Conservation (phyloP, 1,140 invertebrate genomes). For the Aleiodes sp. region DNA sequence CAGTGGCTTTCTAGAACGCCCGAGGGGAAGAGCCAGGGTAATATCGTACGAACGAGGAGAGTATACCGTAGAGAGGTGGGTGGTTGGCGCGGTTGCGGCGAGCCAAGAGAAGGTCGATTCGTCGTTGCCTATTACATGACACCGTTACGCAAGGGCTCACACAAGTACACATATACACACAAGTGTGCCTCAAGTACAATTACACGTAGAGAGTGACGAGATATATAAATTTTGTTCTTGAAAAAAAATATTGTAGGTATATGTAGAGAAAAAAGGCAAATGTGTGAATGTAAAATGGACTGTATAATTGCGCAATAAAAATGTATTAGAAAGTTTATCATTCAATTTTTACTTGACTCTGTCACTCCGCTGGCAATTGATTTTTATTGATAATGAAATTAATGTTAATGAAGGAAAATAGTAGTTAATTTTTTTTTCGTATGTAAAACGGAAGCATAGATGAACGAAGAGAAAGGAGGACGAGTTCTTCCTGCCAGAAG, state of each 20-base stretch:
- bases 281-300: background rate
- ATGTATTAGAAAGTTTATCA: slow-evolving; percentile 4
- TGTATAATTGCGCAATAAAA: background rate
- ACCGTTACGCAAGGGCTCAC: slow-evolving; percentile 48
- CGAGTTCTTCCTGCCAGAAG: background rate
- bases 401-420: too few relatives aligned
- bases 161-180: slow-evolving; percentile 18
- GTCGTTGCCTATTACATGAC: slow-evolving; percentile 52
- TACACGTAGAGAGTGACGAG: too few relatives aligned
- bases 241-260: too few relatives aligned
- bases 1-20: slow-evolving; percentile 38
- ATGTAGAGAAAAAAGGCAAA: background rate
- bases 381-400: too few relatives aligned
- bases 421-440: too few relatives aligned
- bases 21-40: slow-evolving; percentile 7
- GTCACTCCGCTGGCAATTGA: too few relatives aligned
- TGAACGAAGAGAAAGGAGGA: slow-evolving; percentile 9
- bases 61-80: slow-evolving; percentile 31
- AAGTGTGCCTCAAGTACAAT: background rate
- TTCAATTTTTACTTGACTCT: background rate
- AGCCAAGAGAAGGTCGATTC: slow-evolving; percentile 48
- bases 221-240: background rate
- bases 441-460: slow-evolving; percentile 5
- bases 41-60: background rate
- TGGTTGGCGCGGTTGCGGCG: slow-evolving; percentile 40